Evolutionary conservation across 2,113 vertebrate genomes (phyloP).

Genomic region (Pantherophis guttatus): DNA sequence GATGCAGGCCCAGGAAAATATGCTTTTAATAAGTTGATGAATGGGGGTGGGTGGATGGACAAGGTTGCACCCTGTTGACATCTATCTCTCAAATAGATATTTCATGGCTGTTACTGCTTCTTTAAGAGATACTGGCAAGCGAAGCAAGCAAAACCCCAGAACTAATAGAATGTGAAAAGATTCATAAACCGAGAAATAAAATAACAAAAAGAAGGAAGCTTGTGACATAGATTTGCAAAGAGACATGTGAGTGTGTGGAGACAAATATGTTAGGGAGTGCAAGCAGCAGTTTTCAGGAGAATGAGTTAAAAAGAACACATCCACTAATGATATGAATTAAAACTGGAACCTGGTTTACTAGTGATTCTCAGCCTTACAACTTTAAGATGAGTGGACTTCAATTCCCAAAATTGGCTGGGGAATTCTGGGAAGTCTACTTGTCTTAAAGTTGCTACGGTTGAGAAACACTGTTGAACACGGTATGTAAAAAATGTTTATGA

Average conservation of each 20-base stretch:
- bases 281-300: neutral
- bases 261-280: neutral
- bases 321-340: neutral
- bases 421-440: neutral
- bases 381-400: neutral
- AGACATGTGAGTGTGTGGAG: neutral
- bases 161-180: neutral
- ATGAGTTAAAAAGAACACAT: neutral
- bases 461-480: neutral
- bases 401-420: neutral
- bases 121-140: neutral
- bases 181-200: neutral
- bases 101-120: neutral
- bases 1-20: neutral
- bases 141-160: too few relatives aligned
- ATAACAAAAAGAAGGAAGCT: neutral
- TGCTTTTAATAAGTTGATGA: neutral
- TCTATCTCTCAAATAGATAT: neutral
- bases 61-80: neutral
- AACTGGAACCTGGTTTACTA: neutral
- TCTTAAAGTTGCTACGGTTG: neutral
- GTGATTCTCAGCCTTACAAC: neutral
- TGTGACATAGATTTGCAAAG: neutral
- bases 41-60: neutral
- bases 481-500: neutral